phyloP scores from a whole-genome alignment of 23 tunicate species.

The Clavelina lepadiformis region DNA sequence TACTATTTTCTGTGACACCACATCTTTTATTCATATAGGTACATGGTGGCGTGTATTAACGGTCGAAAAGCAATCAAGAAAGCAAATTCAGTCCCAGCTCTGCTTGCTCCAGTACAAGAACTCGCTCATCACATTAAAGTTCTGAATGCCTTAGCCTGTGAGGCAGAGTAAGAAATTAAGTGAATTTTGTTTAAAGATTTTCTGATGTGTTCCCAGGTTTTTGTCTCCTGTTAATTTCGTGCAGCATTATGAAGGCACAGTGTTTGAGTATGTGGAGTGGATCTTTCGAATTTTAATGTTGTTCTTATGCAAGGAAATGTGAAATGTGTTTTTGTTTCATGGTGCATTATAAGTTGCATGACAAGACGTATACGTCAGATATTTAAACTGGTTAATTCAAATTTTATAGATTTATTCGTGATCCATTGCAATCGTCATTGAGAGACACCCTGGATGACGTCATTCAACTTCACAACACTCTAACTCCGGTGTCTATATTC shows the following conservation, averaged over 20 bases:
- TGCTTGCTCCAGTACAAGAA: conserved; percentile 72
- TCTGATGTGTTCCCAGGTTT: too few relatives aligned
- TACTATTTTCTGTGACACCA: too few relatives aligned
- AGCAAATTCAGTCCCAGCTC: conserved; percentile 49
- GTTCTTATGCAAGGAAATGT: too few relatives aligned
- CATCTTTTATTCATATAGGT: conserved; percentile 32
- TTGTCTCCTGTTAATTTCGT: too few relatives aligned
- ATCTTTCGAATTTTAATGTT: too few relatives aligned
- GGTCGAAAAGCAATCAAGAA: conserved; percentile 33
- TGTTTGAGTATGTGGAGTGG: too few relatives aligned
- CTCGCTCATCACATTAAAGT: conserved; percentile 80
- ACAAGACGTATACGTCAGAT: too few relatives aligned
- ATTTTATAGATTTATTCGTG: conserved; percentile 41
- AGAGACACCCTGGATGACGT: conserved; percentile 80
- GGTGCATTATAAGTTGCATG: too few relatives aligned
- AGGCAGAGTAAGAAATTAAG: conserved; percentile 86
- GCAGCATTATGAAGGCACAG: too few relatives aligned
- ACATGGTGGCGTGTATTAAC: conserved; percentile 56
- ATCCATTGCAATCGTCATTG: conserved; percentile 68
- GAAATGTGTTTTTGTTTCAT: too few relatives aligned
- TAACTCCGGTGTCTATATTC: conserved; percentile 61
- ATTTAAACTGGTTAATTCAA: too few relatives aligned
- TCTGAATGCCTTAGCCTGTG: conserved; percentile 66
- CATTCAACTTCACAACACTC: conserved; percentile 58
- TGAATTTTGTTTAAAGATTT: too few relatives aligned